Conservation (phyloP, 2,888 invertebrate genomes). For the Schizaphis graminum region DNA sequence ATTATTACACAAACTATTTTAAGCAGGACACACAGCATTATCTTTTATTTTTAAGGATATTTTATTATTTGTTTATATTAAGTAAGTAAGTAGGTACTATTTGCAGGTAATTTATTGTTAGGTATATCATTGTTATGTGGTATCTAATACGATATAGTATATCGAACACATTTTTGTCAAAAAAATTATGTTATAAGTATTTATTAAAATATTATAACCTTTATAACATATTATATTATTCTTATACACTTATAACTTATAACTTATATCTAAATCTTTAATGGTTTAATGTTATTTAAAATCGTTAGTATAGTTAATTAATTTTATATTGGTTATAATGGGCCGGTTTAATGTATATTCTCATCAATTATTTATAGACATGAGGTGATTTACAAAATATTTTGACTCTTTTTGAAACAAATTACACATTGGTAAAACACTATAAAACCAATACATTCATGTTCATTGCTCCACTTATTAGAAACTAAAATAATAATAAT, state of each 20-base stretch:
- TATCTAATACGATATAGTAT: neutral
- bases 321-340: too few species aligned
- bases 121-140: neutral
- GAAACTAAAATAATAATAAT: neutral
- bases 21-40: neutral
- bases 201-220: neutral
- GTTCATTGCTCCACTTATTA: neutral
- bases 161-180: neutral
- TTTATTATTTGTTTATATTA: neutral
- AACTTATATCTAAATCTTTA: neutral
- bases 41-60: neutral
- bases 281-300: too few species aligned
- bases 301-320: too few species aligned
- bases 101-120: neutral
- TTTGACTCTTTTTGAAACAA: neutral
- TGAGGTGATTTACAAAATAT: neutral
- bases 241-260: neutral
- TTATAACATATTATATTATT: neutral
- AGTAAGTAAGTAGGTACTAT: neutral
- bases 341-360: neutral
- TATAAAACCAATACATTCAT: neutral
- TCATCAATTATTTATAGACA: neutral
- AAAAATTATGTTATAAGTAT: neutral
- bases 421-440: neutral
- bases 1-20: neutral